These are phyloP conservation scores for Toxostoma redivivum DNA, from an alignment of 2,113 vertebrate genomes.

Conservation along the genomic window DNA sequence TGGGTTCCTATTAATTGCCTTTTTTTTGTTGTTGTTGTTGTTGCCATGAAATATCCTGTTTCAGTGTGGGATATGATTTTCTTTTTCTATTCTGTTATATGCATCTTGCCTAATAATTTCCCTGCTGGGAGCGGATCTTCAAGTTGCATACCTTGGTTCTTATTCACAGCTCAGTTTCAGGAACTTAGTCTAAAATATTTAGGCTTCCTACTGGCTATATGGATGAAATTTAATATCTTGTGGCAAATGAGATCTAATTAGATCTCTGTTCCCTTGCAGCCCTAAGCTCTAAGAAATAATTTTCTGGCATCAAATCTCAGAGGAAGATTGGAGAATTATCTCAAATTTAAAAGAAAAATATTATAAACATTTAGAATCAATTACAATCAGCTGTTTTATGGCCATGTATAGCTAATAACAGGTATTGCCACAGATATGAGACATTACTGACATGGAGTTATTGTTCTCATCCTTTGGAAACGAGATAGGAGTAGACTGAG, in stretches of 20 bases:
- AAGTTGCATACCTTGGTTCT: background rate
- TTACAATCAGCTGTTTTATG: background rate
- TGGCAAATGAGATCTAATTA: background rate
- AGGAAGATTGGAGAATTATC: background rate
- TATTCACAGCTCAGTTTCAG: background rate
- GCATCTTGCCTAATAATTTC: background rate
- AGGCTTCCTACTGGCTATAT: background rate
- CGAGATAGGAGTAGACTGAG: rapidly evolving
- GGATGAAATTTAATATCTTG: background rate
- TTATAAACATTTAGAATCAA: background rate
- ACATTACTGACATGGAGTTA: background rate
- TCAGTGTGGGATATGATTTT: background rate
- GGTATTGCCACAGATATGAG: background rate
- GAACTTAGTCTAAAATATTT: background rate
- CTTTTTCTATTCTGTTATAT: background rate
- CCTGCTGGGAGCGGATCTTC: background rate
- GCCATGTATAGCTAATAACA: background rate
- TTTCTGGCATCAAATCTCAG: background rate
- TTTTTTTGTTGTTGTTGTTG: background rate
- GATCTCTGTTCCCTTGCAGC: background rate
- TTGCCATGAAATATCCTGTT: background rate
- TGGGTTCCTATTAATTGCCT: background rate
- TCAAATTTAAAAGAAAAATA: background rate
- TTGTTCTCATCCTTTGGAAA: background rate
- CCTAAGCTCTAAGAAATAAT: background rate